phyloP scores from a whole-genome alignment of 2,113 vertebrate species.

The Chaetodon trifascialis region DNA sequence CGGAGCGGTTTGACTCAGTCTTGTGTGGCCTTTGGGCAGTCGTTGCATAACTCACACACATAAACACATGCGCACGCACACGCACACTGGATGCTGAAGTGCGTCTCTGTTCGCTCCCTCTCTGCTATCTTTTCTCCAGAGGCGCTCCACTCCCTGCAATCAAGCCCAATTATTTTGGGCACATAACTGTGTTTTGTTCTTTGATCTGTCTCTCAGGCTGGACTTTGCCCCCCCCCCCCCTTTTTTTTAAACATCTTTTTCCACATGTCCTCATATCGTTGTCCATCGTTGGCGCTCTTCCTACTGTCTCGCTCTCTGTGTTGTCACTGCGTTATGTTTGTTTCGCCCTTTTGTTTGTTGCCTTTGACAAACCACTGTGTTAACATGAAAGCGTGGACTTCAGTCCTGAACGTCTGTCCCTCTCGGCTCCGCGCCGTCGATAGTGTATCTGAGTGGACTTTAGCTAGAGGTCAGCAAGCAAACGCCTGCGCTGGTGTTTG shows the following conservation, averaged over 20 bases:
- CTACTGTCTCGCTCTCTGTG: background rate
- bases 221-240: constrained; percentile 20
- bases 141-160: constrained; percentile 57
- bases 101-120: constrained; percentile 13
- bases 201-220: constrained; percentile 34
- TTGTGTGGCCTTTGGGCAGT: constrained; percentile 11
- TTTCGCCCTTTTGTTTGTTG: constrained; percentile 40
- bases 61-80: background rate
- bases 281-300: background rate
- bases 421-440: constrained; percentile 25
- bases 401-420: constrained; percentile 39
- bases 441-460: constrained; percentile 77
- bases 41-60: constrained; percentile 32
- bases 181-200: constrained; percentile 59
- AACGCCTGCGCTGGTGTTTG: constrained; percentile 45
- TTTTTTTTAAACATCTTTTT: background rate
- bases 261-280: constrained; percentile 4
- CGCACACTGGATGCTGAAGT: constrained; percentile 20
- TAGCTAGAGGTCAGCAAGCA: constrained; percentile 46
- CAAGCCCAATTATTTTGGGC: constrained; percentile 60
- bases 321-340: constrained; percentile 17
- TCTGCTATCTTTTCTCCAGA: constrained; percentile 53
- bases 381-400: constrained; percentile 62
- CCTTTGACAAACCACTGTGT: constrained; percentile 35
- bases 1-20: background rate